Base-by-base conservation (phyloP, 30 jellyfish, hydroid and myxozoan genomes). In the Turritopsis dohrnii region DNA sequence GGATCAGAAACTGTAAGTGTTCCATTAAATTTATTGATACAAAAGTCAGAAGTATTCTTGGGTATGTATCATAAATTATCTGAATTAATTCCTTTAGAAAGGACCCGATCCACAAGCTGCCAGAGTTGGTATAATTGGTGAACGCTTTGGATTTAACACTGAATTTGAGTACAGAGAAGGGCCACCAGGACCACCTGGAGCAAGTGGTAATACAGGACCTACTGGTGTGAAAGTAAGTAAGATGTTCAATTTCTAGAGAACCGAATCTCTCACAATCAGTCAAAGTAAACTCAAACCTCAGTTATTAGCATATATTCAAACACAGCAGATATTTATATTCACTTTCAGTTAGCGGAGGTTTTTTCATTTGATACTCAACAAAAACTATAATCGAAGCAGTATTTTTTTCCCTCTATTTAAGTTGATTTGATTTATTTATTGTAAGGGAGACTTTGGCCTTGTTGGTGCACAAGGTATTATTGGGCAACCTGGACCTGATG, bases 41-140 rank as follows among this genome's bases (percentile, higher is more conserved):
- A 41, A 41, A 41, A 41, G 5, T 13, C 60, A 41, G 13, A 41
- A 41, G 9, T 41, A 41, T 3, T 13, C 13, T 5, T 41, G 60
- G 60, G 5, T 13, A 41, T 41, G 60, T 3, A 3, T 3, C 31
- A 25, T 5, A 74, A 8, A 74, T 21, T n/a, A 74, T 74, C 28
- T 16, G 21, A 5, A 28, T 76, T 80, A 31, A 26, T 53, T 60
- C 0, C n/a, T 41, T 80, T 80, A 80, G 87, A 80, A 80, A 80
- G 79, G 87, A 80, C 87, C 87, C 1, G 87, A 80, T 80, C 87
- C 87, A 26, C 81, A 80, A 4, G 81, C 84, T 25, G 84, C 81
- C 1, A 13, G 53, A 1, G 87, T 80, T 17, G 87, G 87, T 80
- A 27, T 80, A 24, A 30, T 52, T 52, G 87, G 87, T 16, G 53